phyloP scores from a whole-genome alignment of 2,888 invertebrate species.

The Yponomeuta plumbellus region DNA sequence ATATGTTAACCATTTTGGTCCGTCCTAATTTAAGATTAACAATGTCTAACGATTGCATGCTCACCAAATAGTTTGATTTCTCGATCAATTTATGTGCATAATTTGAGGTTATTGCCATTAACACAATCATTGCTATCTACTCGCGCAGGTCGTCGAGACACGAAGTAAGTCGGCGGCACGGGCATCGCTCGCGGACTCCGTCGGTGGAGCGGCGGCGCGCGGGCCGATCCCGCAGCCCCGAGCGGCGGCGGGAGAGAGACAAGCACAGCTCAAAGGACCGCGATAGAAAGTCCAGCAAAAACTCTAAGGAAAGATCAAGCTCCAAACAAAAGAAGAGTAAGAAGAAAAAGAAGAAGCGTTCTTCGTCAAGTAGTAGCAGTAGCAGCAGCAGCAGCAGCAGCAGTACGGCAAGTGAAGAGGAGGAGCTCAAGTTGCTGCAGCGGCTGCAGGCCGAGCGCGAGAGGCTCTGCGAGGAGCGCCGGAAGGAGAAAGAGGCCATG shows the following conservation, averaged over 20 bases:
- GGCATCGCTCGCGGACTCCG: constrained; percentile 38
- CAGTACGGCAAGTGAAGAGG: constrained; percentile 60
- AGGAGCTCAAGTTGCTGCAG: constrained; percentile 81
- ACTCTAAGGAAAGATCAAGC: constrained; percentile 1
- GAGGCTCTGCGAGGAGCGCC: constrained; percentile 79
- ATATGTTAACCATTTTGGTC: too few species aligned
- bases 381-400: constrained; percentile 43
- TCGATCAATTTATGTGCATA: too few species aligned
- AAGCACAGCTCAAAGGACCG: constrained; percentile 18
- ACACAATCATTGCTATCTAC: too few species aligned
- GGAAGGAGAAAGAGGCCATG: constrained; percentile 81
- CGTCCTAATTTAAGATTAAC: too few species aligned
- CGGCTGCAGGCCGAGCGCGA: constrained; percentile 84
- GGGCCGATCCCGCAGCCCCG: constrained; percentile 38
- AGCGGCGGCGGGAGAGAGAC: background rate
- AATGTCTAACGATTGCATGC: too few species aligned
- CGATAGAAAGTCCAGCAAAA: constrained; percentile 27
- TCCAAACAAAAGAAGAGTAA: constrained; percentile 46
- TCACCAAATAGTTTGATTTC: too few species aligned
- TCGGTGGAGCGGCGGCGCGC: background rate
- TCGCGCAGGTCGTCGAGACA: constrained; percentile 50
- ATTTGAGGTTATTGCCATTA: background rate
- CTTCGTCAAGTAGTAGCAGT: constrained; percentile 28
- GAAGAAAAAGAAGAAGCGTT: constrained; percentile 48
- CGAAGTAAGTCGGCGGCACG: constrained; percentile 36